A percentile compares a stretch with the other conserved stretches of the same genome.
These are phyloP conservation scores for Danaus chrysippus DNA, from an alignment of 2,888 invertebrate genomes.

Conservation along the genomic window DNA sequence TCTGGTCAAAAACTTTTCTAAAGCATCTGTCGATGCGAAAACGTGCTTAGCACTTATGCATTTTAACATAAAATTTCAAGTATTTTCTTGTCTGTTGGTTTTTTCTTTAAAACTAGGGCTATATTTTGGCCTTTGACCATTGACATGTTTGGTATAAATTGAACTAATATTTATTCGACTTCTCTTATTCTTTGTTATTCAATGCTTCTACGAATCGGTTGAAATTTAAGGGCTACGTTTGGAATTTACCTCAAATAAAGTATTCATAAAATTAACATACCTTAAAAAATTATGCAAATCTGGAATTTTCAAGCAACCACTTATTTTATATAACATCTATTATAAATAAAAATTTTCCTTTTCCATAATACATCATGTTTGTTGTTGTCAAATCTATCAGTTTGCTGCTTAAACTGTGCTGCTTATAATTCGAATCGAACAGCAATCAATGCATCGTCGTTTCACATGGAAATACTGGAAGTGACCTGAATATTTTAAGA, in stretches of 20 bases:
- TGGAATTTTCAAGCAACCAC: too few species aligned
- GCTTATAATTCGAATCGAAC: slow-evolving; percentile 16
- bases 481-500: slow-evolving; percentile 36
- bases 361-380: too few species aligned
- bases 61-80: slow-evolving; percentile 18
- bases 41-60: slow-evolving; percentile 21
- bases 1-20: neutral
- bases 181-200: too few species aligned
- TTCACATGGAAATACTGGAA: slow-evolving; percentile 34
- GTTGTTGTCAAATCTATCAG: neutral
- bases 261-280: too few species aligned
- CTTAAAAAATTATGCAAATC: too few species aligned
- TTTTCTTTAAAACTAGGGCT: neutral
- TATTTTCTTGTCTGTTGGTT: neutral
- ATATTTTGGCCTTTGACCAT: neutral
- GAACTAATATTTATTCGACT: too few species aligned
- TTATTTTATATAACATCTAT: too few species aligned
- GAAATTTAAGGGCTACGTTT: too few species aligned
- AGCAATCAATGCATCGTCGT: slow-evolving; percentile 31
- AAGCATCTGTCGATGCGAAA: slow-evolving; percentile 11
- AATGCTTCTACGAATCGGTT: too few species aligned
- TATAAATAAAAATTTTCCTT: too few species aligned
- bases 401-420: neutral
- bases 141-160: too few species aligned
- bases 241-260: too few species aligned